Conservation (phyloP, 2,113 vertebrate genomes). For the Pteruthius melanotis region DNA sequence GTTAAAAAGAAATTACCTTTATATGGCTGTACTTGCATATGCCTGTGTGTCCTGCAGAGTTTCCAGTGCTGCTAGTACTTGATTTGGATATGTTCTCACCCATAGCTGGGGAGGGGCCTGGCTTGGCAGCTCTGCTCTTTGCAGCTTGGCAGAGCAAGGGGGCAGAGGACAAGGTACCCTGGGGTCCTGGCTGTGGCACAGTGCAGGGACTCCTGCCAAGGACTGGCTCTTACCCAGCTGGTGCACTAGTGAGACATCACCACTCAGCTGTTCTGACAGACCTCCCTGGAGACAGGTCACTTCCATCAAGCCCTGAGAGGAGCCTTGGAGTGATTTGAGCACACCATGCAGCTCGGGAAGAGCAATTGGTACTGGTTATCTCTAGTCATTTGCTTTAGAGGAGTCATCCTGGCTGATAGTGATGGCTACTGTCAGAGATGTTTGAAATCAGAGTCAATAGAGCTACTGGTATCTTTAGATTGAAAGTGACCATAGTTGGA, state of each 20-base stretch:
- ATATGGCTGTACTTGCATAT: neutral
- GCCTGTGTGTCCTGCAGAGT: neutral
- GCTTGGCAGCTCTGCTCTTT: neutral
- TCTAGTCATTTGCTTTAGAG: neutral
- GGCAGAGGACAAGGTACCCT: accelerated
- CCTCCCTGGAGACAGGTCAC: neutral
- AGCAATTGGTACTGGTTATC: neutral
- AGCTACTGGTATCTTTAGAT: neutral
- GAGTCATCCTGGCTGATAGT: neutral
- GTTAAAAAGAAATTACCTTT: neutral
- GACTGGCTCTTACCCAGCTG: neutral
- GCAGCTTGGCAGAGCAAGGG: neutral
- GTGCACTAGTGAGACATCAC: neutral
- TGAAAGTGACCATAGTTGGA: neutral
- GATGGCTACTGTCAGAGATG: neutral
- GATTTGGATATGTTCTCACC: neutral
- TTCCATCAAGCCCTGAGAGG: neutral
- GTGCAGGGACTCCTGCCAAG: neutral
- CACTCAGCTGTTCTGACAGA: neutral
- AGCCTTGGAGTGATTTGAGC: neutral
- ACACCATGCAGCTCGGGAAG: neutral
- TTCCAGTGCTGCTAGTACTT: neutral
- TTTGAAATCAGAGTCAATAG: neutral
- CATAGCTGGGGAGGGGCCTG: accelerated
- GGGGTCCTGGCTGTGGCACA: neutral